phyloP scores from a whole-genome alignment of 2,797 vertebrate species.

The Ceryle rudis region DNA sequence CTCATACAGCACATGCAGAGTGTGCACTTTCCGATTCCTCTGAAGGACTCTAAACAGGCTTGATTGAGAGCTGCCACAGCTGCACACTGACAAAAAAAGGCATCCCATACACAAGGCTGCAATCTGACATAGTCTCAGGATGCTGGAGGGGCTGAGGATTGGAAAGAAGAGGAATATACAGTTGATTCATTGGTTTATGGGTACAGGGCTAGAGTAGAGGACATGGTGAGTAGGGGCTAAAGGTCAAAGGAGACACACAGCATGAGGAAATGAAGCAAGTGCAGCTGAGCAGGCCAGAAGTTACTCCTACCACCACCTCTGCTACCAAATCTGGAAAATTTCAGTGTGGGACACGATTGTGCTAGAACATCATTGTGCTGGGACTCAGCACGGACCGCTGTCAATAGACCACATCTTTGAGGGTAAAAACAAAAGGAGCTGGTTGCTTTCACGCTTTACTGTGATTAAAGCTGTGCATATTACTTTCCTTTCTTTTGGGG shows the following conservation, averaged over 20 bases:
- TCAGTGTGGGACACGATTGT: neutral
- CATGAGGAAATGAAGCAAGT: neutral
- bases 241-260: neutral
- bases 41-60: neutral
- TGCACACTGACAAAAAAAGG: neutral
- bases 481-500: neutral
- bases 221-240: neutral
- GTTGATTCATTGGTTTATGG: neutral
- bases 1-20: neutral
- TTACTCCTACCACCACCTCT: neutral
- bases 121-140: neutral
- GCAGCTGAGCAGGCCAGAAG: neutral
- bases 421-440: neutral
- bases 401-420: neutral
- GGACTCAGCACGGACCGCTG: neutral
- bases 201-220: neutral
- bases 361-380: too few relatives aligned
- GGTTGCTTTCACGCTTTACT: neutral
- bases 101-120: neutral
- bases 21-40: neutral
- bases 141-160: neutral
- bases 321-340: neutral
- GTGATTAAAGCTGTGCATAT: neutral
- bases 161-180: neutral
- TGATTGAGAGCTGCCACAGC: neutral